Evolutionary conservation across 1,140 invertebrate genomes (phyloP), one percentile per base, ranked within the genome.

Genomic region (Zophobas morio): DNA sequence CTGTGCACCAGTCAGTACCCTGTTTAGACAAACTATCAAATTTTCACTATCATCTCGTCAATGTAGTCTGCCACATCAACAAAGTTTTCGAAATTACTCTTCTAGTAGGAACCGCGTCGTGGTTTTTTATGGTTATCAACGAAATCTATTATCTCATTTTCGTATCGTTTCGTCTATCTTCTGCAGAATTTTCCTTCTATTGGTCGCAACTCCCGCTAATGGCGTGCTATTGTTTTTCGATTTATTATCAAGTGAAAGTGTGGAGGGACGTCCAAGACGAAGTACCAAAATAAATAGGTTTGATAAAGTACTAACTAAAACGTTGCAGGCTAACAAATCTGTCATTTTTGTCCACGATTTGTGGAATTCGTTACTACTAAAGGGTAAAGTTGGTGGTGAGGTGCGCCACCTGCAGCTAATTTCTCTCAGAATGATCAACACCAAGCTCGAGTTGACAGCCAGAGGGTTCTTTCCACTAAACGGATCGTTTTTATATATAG

Each of bases 381-480:
- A 42, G 6, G 60, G 39, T n/a, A 39, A 66, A n/a, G 42, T 47
- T 66, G 8, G 42, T 40, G 42, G n/a, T 33, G 20, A 66, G 20
- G 39, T 66, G 37, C 8, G 60, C 37, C 39, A 42, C 42, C 39
- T 66, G 8, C 60, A 66, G n/a, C 20, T 42, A 20, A 66, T 66
- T 42, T 66, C 60, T 37, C 5, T 33, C 6, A 66, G 33, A 66
- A 4, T 66, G 39, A 33, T 66, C 2, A 42, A 33, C 39, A 66
- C 39, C 8, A 66, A 42, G 33, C 33, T 66, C 37, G 8, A 66
- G 3, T 2, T 66, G 8, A 66, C 37, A 3, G 60, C 39, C 20
- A 66, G 42, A 32, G 60, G 60, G 37, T 66, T 42, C 33, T 66
- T 66, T 42, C 60, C 60, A 1, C 60, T 66, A 39, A 66, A 66